Conservation (phyloP, 2,888 invertebrate species). For the Volucella inanis region DNA sequence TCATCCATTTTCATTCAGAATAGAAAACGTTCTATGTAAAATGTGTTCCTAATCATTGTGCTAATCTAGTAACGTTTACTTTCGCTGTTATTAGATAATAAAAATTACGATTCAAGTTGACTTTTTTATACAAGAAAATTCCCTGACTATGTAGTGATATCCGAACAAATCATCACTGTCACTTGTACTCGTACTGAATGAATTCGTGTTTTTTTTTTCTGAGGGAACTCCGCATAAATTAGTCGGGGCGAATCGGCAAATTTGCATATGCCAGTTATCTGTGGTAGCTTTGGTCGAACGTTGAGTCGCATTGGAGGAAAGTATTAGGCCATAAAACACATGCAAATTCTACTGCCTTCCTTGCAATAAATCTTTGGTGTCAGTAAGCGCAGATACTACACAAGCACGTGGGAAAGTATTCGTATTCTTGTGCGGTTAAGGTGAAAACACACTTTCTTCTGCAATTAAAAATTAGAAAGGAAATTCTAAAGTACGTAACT, state of each 20-base stretch:
- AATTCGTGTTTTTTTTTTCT: constrained; percentile 27
- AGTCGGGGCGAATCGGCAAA: constrained; percentile 29
- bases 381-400: constrained; percentile 48
- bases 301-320: constrained; percentile 49
- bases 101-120: constrained; percentile 19
- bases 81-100: constrained; percentile 23
- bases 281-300: constrained; percentile 37
- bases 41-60: constrained; percentile 30
- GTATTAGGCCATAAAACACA: constrained; percentile 69
- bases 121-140: constrained; percentile 22
- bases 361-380: constrained; percentile 62
- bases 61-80: constrained; percentile 5
- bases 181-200: constrained; percentile 11
- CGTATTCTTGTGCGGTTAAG: constrained; percentile 45
- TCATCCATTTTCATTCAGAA: too few relatives aligned
- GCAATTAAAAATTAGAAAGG: constrained; percentile 45
- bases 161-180: not conserved
- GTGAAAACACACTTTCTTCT: constrained; percentile 57
- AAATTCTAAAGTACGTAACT: constrained; percentile 37
- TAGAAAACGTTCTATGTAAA: constrained; percentile 6
- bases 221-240: constrained; percentile 55
- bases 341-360: constrained; percentile 68
- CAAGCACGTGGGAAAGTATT: constrained; percentile 45
- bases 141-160: not conserved
- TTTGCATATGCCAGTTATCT: constrained; percentile 51